Evolutionary conservation across 2,113 vertebrate genomes (phyloP), one percentile per base, ranked within the genome.

Genomic region (Phainopepla nitens): DNA sequence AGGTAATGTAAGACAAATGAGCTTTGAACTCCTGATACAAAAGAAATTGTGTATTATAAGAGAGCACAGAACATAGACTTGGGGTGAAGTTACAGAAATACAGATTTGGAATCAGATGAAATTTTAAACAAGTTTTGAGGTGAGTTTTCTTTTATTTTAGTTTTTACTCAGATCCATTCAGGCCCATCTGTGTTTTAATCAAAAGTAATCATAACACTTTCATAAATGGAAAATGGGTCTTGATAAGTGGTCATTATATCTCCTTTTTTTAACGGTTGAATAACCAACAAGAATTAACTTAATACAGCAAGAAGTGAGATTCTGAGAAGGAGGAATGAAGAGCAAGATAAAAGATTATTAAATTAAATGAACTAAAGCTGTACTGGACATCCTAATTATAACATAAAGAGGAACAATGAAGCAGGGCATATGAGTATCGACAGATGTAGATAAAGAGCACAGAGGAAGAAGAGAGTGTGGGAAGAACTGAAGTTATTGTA

Each of bases 291-390:
- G 29, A 89, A 78, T 84, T 72, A 87, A 94, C 69, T 96, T 82
- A 85, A 80, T 70, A 58, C 22, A 69, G 61, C 41, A 82, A 93
- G 83, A 95, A 90, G 77, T 79, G 22, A 79, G 17, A 20, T 87
- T 93, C 81, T 85, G 65, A 92, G 73, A 85, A 85, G 62, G 33
- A 90, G 10, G 53, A 87, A 92, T 45, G 27, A 81, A 76, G 50
- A 94, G 16, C 27, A 90, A 73, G 76, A 58, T 64, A 81, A 85
- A 78, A 86, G 25, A 82, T 84, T 20, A 81, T 93, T 87, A 93
- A 93, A 95, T 94, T 83, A 96, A 94, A 82, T 71, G 29, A 94
- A 83, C 27, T 66, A 73, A 89, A 90, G 21, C 62, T 72, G 53
- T 89, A 49, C 54, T 1, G 54, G 72, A 84, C 39, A 47, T 79